phyloP scores from a whole-genome alignment of 2,888 invertebrate species.

The Hemaris fuciformis region DNA sequence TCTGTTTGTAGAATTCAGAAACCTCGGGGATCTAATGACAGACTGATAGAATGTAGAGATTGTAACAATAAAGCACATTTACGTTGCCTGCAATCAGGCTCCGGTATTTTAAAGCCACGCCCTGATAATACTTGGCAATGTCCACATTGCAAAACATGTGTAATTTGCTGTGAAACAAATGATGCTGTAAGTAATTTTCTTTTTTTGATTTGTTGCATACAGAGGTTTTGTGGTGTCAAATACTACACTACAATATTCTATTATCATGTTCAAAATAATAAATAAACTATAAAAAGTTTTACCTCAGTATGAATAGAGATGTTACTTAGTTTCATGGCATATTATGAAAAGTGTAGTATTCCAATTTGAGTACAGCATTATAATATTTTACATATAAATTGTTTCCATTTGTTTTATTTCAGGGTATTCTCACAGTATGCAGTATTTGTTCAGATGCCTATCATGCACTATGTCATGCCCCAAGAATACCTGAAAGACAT shows the following conservation, averaged over 20 bases:
- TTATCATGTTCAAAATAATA: too few species aligned
- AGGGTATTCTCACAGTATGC: slow-evolving; percentile 89
- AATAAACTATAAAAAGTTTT: too few species aligned
- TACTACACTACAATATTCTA: too few species aligned
- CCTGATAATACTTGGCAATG: slow-evolving; percentile 92
- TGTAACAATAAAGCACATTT: slow-evolving; percentile 88
- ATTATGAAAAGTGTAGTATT: too few species aligned
- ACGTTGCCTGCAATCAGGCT: slow-evolving; percentile 85
- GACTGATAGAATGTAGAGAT: slow-evolving; percentile 85
- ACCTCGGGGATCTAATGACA: slow-evolving; percentile 81
- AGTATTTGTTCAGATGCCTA: slow-evolving; percentile 92
- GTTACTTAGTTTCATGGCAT: too few species aligned
- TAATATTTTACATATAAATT: background rate
- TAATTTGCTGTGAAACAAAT: slow-evolving; percentile 89
- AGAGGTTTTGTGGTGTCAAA: too few species aligned
- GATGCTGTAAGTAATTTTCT: slow-evolving; percentile 83
- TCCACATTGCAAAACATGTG: slow-evolving; percentile 93
- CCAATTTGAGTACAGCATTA: too few species aligned
- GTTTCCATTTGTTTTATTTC: slow-evolving; percentile 37
- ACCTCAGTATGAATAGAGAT: too few species aligned
- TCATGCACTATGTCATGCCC: slow-evolving; percentile 90
- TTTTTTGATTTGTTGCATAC: background rate
- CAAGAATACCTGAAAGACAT: slow-evolving; percentile 81
- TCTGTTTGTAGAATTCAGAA: slow-evolving; percentile 83
- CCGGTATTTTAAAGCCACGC: slow-evolving; percentile 83